Evolutionary conservation across 2,797 vertebrate genomes (phyloP).

Genomic region (Xyrichtys novacula): DNA sequence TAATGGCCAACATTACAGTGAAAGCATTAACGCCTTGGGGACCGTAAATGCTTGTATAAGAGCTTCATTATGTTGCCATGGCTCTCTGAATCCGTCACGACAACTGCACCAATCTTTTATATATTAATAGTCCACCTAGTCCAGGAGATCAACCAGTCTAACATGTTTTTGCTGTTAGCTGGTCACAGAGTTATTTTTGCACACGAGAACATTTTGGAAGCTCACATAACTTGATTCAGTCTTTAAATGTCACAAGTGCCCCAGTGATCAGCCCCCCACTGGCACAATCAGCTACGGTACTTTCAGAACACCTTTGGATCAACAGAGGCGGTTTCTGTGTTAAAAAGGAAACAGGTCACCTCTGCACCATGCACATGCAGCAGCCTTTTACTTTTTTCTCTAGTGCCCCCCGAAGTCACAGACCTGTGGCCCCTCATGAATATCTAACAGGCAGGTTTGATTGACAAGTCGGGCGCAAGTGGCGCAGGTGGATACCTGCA

Average conservation of each 20-base stretch:
- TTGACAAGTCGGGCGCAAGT: background rate
- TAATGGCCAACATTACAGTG: background rate
- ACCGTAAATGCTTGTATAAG: background rate
- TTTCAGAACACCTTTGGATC: background rate
- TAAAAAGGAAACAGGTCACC: background rate
- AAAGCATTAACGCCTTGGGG: background rate
- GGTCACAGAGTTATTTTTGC: constrained; percentile 1
- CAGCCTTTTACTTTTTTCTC: background rate
- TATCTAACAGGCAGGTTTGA: background rate
- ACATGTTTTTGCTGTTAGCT: constrained; percentile 3
- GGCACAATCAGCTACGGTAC: background rate
- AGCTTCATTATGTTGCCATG: too few species aligned
- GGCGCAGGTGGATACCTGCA: background rate
- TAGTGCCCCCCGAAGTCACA: background rate
- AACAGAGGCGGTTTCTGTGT: background rate
- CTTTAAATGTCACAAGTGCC: background rate
- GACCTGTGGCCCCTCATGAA: background rate
- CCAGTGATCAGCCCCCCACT: constrained; percentile 7
- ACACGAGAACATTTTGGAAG: background rate
- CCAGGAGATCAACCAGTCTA: background rate
- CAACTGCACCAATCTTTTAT: too few species aligned
- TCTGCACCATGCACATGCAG: background rate
- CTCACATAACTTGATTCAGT: constrained; percentile 1
- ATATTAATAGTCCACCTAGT: background rate
- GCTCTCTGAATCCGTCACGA: too few species aligned